Conservation (phyloP, 53 echinoderm and acorn worm genomes). For the Paracentrotus lividus region DNA sequence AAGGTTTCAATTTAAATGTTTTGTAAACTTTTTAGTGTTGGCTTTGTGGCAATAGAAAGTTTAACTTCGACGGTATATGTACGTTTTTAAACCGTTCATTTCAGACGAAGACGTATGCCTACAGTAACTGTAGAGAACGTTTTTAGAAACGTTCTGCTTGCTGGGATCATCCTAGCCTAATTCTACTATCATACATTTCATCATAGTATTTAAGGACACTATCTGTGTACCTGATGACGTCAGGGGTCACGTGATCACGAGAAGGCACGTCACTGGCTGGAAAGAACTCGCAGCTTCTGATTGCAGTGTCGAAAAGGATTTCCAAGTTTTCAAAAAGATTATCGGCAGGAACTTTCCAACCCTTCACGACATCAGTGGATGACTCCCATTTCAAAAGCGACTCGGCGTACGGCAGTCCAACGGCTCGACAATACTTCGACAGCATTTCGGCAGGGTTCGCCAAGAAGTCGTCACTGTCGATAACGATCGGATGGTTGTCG, state of each 20-base stretch:
- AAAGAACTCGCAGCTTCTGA: neutral
- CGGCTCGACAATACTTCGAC: neutral
- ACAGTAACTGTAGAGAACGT: too few relatives aligned
- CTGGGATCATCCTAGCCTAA: too few relatives aligned
- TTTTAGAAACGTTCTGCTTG: too few relatives aligned
- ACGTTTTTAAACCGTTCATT: too few relatives aligned
- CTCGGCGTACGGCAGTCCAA: conserved; percentile 28
- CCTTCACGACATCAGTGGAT: neutral
- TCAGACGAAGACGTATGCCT: too few relatives aligned
- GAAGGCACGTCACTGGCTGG: neutral
- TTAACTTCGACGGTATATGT: too few relatives aligned
- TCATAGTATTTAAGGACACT: neutral
- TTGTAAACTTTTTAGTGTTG: too few relatives aligned
- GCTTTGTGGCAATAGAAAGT: too few relatives aligned
- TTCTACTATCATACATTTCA: neutral
- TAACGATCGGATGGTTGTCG: neutral
- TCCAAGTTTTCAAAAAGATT: neutral
- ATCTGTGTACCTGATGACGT: conserved; percentile 11
- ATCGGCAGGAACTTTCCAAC: neutral
- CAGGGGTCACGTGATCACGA: neutral
- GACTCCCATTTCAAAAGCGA: conserved; percentile 29
- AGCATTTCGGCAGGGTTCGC: conserved; percentile 15
- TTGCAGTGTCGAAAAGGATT: neutral
- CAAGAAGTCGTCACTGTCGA: neutral
- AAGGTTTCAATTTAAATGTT: too few relatives aligned